phyloP scores from a whole-genome alignment of 2,797 vertebrate species.

The Pangasius sanitwongsei region DNA sequence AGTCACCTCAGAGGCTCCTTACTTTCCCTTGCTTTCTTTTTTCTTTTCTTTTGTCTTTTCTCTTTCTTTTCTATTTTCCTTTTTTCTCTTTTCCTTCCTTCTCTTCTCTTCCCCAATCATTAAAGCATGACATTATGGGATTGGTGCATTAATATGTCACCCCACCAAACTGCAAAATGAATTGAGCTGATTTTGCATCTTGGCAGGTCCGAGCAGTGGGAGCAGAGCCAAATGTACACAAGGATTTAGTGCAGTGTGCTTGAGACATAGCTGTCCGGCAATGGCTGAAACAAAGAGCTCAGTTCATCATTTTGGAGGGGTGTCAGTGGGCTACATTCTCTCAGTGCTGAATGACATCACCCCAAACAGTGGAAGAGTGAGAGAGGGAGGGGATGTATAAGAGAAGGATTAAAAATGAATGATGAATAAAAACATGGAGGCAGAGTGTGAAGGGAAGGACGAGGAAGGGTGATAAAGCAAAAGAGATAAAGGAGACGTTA shows the following conservation, averaged over 20 bases:
- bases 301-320: slow-evolving; percentile 68
- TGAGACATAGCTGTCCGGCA: slow-evolving; percentile 58
- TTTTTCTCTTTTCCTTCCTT: not conserved
- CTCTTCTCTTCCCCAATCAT: not conserved
- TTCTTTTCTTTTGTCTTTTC: not conserved
- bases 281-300: slow-evolving; percentile 70
- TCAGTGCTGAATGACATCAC: slow-evolving; percentile 78
- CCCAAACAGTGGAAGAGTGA: slow-evolving; percentile 21
- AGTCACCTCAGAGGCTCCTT: not conserved
- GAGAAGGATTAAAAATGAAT: slow-evolving; percentile 32
- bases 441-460: not conserved
- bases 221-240: slow-evolving; percentile 62
- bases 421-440: slow-evolving; percentile 32
- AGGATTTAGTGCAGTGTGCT: slow-evolving; percentile 66
- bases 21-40: not conserved
- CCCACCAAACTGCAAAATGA: slow-evolving; percentile 7
- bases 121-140: not conserved
- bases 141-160: slow-evolving; percentile 14
- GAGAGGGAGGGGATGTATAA: not conserved
- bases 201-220: slow-evolving; percentile 54
- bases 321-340: slow-evolving; percentile 76
- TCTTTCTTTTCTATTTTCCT: not conserved
- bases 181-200: slow-evolving; percentile 10
- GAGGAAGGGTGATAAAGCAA: slow-evolving; percentile 6
- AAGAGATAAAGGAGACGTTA: not conserved